Conservation (phyloP, 2,113 vertebrate genomes). For the Pluvianellus socialis region DNA sequence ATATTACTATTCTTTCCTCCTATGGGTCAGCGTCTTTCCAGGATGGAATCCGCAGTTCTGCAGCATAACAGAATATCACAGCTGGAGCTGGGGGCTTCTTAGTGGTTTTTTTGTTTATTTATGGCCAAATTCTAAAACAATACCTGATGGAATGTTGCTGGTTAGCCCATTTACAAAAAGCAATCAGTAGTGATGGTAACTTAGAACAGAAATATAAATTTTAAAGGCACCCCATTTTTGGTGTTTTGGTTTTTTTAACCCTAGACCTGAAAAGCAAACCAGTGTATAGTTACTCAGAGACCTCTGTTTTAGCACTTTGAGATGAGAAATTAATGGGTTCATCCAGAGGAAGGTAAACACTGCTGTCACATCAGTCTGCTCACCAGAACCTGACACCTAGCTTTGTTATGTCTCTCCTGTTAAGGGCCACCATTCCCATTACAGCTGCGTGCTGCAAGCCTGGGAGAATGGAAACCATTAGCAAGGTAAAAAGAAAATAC, state of each 20-base stretch:
- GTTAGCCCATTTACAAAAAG: neutral
- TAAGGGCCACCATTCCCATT: neutral
- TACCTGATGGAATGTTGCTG: neutral
- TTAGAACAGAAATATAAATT: neutral
- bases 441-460: neutral
- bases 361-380: neutral
- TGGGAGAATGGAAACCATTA: neutral
- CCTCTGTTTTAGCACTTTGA: neutral
- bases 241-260: neutral
- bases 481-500: neutral
- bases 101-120: neutral
- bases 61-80: neutral
- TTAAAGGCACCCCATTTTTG: neutral
- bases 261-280: neutral
- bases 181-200: neutral
- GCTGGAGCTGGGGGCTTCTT: neutral
- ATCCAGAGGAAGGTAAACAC: neutral
- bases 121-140: neutral
- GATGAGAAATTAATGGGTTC: neutral
- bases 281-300: neutral
- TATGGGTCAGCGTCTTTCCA: neutral
- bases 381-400: neutral
- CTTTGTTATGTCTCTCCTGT: neutral
- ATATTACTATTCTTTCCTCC: neutral
- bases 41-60: neutral